Evolutionary conservation across 2,113 vertebrate species (phyloP).

Genomic region (Dipodomys stephensi): DNA sequence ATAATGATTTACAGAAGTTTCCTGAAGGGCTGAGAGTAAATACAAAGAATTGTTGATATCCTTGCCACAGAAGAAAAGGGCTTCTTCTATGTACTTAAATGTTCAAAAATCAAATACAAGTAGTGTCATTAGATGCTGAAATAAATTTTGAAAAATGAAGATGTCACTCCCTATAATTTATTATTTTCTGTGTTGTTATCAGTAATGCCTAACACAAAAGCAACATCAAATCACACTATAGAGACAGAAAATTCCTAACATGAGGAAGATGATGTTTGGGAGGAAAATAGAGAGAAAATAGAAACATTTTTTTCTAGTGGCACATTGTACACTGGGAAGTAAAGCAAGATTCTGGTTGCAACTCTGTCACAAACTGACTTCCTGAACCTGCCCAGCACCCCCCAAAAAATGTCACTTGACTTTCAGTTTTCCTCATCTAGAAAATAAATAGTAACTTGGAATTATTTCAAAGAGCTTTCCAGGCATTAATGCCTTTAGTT

Average conservation of each 20-base stretch:
- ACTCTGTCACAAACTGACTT: not conserved
- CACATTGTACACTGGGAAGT: not conserved
- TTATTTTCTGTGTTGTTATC: conserved; percentile 35
- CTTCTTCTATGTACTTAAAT: conserved; percentile 73
- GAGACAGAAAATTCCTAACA: conserved; percentile 33
- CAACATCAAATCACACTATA: conserved; percentile 59
- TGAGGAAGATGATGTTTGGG: not conserved
- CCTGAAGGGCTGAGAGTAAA: conserved; percentile 84
- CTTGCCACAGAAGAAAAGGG: conserved; percentile 75
- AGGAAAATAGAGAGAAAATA: conserved; percentile 21
- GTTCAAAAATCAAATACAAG: conserved; percentile 73
- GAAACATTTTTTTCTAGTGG: not conserved
- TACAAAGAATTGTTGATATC: conserved; percentile 77
- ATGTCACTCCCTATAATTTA: not conserved
- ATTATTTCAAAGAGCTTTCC: not conserved
- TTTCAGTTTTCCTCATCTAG: not conserved
- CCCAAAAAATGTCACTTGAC: not conserved
- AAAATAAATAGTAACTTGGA: not conserved
- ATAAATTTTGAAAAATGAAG: conserved; percentile 71
- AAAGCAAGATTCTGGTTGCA: not conserved
- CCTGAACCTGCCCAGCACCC: not conserved
- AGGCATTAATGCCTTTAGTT: not conserved
- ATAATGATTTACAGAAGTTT: conserved; percentile 83
- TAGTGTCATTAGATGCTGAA: conserved; percentile 79
- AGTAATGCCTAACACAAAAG: conserved; percentile 63